Percentiles rank a stretch among this genome's conserved stretches.
phyloP scores from a whole-genome alignment of 2,888 invertebrate genomes.

The Crepidodera aurea region DNA sequence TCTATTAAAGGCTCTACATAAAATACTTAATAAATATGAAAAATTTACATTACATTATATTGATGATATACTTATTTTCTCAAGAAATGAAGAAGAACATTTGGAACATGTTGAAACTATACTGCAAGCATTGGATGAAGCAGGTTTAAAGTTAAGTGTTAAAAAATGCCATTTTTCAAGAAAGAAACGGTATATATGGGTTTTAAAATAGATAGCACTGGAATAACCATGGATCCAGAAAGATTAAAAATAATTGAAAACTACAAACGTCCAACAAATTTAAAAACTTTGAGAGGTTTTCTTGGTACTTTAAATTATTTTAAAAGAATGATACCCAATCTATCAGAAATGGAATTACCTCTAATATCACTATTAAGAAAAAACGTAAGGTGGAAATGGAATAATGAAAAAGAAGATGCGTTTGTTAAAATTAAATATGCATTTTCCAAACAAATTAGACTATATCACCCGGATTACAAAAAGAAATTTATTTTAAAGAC shows the following conservation, averaged over 20 bases:
- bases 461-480: constrained; percentile 18
- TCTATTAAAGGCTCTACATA: constrained; percentile 21
- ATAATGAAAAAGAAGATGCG: constrained; percentile 11
- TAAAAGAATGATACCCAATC: too few relatives aligned
- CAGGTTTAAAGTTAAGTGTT: constrained; percentile 50
- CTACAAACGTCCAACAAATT: constrained; percentile 44
- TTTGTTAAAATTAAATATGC: constrained; percentile 13
- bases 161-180: constrained; percentile 48
- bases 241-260: constrained; percentile 44
- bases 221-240: constrained; percentile 43
- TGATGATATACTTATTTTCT: too few relatives aligned
- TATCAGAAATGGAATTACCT: constrained; percentile 19
- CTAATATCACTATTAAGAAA: constrained; percentile 22
- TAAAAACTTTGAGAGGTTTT: constrained; percentile 44
- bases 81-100: too few relatives aligned
- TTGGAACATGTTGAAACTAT: too few relatives aligned
- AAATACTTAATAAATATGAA: constrained; percentile 25
- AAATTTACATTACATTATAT: constrained; percentile 28
- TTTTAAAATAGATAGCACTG: constrained; percentile 37
- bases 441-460: constrained; percentile 6
- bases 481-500: constrained; percentile 16
- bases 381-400: too few relatives aligned
- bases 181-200: constrained; percentile 48
- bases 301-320: too few relatives aligned
- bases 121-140: constrained; percentile 38